Conservation (phyloP, 2,888 invertebrate species). For the Adelognathus sp. region DNA sequence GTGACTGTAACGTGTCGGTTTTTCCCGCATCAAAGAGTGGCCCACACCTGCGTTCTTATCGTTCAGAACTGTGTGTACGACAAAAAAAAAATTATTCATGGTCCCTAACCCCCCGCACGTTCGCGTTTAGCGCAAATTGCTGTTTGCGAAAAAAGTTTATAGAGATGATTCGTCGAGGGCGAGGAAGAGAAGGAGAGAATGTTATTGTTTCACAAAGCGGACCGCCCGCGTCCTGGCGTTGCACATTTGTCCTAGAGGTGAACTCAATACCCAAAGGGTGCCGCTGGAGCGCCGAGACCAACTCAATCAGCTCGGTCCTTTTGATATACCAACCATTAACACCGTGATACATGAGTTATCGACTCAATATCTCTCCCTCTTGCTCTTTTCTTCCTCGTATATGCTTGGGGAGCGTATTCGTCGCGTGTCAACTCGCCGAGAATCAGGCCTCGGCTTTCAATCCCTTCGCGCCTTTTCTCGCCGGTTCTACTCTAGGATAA, state of each 20-base stretch:
- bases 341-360: slow-evolving; percentile 59
- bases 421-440: slow-evolving; percentile 20
- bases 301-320: slow-evolving; percentile 54
- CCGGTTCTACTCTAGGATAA: too few relatives aligned
- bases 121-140: background rate
- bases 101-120: background rate
- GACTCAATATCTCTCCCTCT: slow-evolving; percentile 21
- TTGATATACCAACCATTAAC: slow-evolving; percentile 56
- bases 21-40: slow-evolving; percentile 30
- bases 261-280: slow-evolving; percentile 31
- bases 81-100: background rate
- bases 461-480: background rate
- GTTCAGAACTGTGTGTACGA: background rate
- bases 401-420: slow-evolving; percentile 28
- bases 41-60: slow-evolving; percentile 51
- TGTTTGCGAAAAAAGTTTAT: background rate
- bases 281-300: slow-evolving; percentile 42
- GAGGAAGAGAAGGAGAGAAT: background rate
- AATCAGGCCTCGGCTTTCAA: slow-evolving; percentile 1
- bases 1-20: slow-evolving; percentile 31
- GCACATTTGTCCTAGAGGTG: slow-evolving; percentile 4
- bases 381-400: background rate
- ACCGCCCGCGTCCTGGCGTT: background rate
- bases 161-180: background rate
- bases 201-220: background rate